phyloP scores from a whole-genome alignment of 2,888 invertebrate species.

The Folsomia manolachei region DNA sequence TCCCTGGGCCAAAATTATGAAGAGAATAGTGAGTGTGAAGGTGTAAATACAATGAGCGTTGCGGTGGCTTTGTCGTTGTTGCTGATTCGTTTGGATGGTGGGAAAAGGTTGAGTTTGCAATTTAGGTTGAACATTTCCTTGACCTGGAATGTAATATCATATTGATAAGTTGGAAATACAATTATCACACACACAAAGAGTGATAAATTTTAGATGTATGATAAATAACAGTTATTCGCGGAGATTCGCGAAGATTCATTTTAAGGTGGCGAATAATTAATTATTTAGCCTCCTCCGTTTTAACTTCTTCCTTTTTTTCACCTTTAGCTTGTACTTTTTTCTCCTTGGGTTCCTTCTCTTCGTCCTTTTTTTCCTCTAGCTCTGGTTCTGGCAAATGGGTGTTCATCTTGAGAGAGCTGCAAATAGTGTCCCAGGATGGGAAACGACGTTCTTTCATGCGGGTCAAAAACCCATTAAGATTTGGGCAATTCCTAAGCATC shows the following conservation, averaged over 20 bases:
- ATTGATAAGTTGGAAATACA: no score
- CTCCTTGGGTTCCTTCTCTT: conserved; percentile 42
- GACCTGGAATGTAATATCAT: no score
- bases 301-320: conserved; percentile 52
- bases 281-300: conserved; percentile 43
- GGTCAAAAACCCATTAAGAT: conserved; percentile 81
- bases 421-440: conserved; percentile 91
- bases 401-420: conserved; percentile 76
- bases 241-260: conserved; percentile 15
- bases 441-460: conserved; percentile 79
- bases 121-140: no score
- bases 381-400: conserved; percentile 80
- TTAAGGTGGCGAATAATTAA: conserved; percentile 1
- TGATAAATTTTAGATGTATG: no score
- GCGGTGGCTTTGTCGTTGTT: no score
- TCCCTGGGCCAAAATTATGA: no score
- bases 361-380: conserved; percentile 51
- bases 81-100: no score
- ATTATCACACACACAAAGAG: no score
- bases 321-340: conserved; percentile 54
- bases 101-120: no score
- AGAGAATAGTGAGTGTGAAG: no score
- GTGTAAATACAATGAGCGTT: no score
- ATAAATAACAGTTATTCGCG: conserved; percentile 12
- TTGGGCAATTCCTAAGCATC: conserved; percentile 82